Conservation (phyloP, 1,140 invertebrate genomes). For the Bombus ignitus region DNA sequence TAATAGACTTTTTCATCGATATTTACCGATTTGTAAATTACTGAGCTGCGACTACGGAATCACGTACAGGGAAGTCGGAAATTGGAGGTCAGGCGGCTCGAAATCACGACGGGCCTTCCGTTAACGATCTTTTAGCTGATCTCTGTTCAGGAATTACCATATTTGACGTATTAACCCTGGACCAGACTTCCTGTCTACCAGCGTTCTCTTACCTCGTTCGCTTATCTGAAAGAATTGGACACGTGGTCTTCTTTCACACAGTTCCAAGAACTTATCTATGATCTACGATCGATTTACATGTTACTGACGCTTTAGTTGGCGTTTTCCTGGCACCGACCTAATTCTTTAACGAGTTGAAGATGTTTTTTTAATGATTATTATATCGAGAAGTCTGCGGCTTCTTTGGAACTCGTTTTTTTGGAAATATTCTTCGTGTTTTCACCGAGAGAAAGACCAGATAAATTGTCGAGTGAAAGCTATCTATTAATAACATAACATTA, state of each 20-base stretch:
- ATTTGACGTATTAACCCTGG: constrained; percentile 45
- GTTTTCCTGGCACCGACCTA: neutral
- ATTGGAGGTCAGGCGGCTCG: constrained; percentile 8
- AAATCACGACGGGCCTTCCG: constrained; percentile 35
- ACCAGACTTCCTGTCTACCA: constrained; percentile 4
- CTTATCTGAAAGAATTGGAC: neutral
- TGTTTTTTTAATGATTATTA: neutral
- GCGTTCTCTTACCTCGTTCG: neutral
- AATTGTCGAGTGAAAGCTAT: neutral
- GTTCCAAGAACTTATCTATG: neutral
- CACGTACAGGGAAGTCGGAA: constrained; percentile 22
- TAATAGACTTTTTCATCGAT: neutral
- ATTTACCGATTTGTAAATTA: constrained; percentile 3
- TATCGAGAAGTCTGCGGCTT: no score
- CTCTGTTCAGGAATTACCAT: constrained; percentile 23
- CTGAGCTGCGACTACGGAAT: neutral
- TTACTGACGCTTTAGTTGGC: no score
- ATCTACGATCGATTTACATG: neutral
- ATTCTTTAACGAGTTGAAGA: neutral
- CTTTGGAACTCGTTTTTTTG: neutral
- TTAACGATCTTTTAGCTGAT: constrained; percentile 11
- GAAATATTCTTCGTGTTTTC: neutral
- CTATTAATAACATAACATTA: neutral
- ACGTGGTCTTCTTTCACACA: neutral
- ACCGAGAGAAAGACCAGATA: no score